Conservation (phyloP, 2,888 invertebrate species). For the Apomyelois bistriatella region DNA sequence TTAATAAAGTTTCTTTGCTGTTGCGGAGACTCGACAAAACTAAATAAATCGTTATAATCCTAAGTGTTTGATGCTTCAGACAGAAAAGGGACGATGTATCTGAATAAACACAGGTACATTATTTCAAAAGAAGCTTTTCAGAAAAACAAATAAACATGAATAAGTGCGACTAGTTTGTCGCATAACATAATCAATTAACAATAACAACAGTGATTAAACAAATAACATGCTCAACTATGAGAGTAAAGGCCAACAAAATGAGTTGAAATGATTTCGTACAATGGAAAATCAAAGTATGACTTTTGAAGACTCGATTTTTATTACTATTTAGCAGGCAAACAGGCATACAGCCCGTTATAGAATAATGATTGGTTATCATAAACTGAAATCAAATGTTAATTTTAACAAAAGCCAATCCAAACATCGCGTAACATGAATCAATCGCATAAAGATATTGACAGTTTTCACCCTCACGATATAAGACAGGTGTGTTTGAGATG, state of each 20-base stretch:
- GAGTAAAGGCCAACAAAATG: background rate
- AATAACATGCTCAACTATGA: background rate
- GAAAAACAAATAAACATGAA: too few relatives aligned
- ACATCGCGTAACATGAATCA: background rate
- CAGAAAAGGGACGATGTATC: too few relatives aligned
- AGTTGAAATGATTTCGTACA: background rate
- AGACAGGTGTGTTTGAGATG: too few relatives aligned
- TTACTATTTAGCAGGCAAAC: too few relatives aligned
- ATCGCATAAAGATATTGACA: background rate
- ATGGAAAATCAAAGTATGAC: background rate
- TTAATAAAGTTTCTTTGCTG: too few relatives aligned
- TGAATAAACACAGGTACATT: too few relatives aligned
- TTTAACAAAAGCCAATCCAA: background rate
- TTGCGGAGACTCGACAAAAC: too few relatives aligned
- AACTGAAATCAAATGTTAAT: background rate
- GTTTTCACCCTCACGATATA: background rate
- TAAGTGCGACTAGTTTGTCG: too few relatives aligned
- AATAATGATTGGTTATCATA: background rate
- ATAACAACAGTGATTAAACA: background rate
- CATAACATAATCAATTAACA: too few relatives aligned
- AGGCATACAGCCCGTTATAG: background rate
- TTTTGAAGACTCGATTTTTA: too few relatives aligned
- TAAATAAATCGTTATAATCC: too few relatives aligned
- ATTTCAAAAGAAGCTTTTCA: background rate
- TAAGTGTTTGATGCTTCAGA: too few relatives aligned